phyloP scores from a whole-genome alignment of 2,797 vertebrate species.

The Tinamus major region DNA sequence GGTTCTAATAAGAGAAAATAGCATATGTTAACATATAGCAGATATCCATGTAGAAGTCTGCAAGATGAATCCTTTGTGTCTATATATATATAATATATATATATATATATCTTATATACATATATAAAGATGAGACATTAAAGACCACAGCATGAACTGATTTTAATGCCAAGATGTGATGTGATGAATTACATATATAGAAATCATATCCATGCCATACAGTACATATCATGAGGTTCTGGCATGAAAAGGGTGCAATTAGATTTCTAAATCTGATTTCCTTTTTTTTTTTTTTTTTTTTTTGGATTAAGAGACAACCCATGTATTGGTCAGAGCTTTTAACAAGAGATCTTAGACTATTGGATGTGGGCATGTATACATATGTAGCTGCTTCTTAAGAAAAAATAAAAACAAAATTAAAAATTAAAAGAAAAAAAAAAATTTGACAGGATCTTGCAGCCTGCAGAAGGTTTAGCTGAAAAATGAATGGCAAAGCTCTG shows the following conservation, averaged over 20 bases:
- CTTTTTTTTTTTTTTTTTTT: neutral
- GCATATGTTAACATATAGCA: neutral
- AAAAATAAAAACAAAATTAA: neutral
- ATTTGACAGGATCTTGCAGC: neutral
- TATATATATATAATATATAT: too few relatives aligned
- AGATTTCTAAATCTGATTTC: slow-evolving; percentile 2
- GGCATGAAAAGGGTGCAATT: neutral
- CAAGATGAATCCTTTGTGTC: neutral
- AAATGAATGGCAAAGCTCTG: neutral
- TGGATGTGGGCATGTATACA: neutral
- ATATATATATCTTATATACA: neutral
- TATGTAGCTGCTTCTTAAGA: neutral
- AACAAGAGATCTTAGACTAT: neutral
- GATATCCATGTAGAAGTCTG: neutral
- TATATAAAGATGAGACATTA: neutral
- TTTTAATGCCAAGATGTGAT: neutral
- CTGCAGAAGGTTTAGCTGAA: neutral
- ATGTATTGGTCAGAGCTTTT: neutral
- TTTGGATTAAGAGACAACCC: neutral
- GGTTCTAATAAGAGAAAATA: neutral
- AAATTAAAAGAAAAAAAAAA: neutral
- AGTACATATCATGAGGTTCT: neutral
- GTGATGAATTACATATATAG: neutral
- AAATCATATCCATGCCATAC: neutral
- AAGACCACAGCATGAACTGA: neutral